Percentiles rank a stretch among this genome's conserved stretches.
Conservation (phyloP, 2,797 vertebrate genomes). For the Xenops minutus region DNA sequence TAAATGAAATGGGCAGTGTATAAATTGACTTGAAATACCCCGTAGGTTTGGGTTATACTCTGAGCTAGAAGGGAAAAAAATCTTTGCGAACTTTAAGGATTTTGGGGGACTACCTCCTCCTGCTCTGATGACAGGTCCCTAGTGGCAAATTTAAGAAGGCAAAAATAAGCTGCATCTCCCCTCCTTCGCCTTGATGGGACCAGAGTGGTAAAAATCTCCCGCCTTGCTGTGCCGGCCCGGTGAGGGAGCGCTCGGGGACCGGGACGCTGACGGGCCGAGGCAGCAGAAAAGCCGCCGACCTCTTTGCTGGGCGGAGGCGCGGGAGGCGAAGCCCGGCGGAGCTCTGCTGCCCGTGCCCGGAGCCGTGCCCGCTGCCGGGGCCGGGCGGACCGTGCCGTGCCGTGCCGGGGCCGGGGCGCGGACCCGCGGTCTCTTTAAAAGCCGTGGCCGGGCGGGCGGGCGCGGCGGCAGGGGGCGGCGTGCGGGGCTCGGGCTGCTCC, state of each 20-base stretch:
- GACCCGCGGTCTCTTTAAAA: slow-evolving; percentile 87
- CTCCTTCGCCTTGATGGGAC: not conserved
- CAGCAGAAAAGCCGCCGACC: not conserved
- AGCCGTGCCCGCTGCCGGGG: not conserved
- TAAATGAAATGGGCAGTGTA: not conserved
- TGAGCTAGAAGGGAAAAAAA: not conserved
- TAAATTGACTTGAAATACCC: not conserved
- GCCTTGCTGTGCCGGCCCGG: not conserved
- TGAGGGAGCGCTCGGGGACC: not conserved
- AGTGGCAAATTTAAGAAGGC: not conserved
- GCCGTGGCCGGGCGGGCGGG: slow-evolving; percentile 70
- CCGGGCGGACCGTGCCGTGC: not conserved
- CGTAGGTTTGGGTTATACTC: not conserved
- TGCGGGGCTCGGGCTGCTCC: slow-evolving; percentile 84
- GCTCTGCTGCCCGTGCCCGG: not conserved
- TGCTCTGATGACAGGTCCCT: not conserved
- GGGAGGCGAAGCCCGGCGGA: not conserved
- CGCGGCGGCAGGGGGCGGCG: slow-evolving; percentile 78
- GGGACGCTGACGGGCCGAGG: not conserved
- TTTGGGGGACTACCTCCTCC: not conserved
- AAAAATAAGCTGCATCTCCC: not conserved
- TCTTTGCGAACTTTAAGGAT: not conserved
- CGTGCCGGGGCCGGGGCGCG: slow-evolving; percentile 24
- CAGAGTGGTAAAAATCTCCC: no score
- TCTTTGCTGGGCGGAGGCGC: not conserved